Evolutionary conservation across 2,113 vertebrate genomes (phyloP).

Genomic region (Triplophysa siluroides): DNA sequence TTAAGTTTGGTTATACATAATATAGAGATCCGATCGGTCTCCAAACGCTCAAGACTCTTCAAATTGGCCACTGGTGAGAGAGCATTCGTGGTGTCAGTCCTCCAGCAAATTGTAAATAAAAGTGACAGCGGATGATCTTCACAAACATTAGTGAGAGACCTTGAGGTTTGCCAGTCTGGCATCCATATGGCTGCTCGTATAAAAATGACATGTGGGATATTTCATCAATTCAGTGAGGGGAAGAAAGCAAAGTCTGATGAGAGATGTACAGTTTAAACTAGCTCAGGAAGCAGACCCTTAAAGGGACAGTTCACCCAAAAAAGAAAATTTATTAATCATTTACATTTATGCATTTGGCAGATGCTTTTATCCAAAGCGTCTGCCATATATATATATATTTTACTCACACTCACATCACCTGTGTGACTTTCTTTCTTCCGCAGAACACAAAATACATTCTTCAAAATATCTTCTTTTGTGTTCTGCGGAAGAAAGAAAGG

Average conservation of each 20-base stretch:
- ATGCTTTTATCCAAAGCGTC: too few relatives aligned
- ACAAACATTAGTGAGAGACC: not conserved
- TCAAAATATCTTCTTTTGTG: too few relatives aligned
- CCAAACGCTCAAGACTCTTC: not conserved
- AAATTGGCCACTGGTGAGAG: not conserved
- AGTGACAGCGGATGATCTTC: conserved; percentile 21
- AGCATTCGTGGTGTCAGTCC: conserved; percentile 4
- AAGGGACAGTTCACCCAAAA: too few relatives aligned
- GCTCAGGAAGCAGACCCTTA: not conserved
- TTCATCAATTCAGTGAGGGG: not conserved
- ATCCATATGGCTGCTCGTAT: not conserved
- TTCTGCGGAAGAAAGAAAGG: too few relatives aligned
- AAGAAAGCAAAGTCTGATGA: not conserved
- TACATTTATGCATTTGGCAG: too few relatives aligned
- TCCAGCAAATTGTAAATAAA: conserved; percentile 14
- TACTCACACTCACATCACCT: too few relatives aligned
- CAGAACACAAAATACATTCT: too few relatives aligned
- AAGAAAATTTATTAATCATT: too few relatives aligned
- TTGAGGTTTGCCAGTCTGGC: conserved; percentile 5
- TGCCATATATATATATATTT: too few relatives aligned
- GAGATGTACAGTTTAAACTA: not conserved
- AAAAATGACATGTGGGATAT: not conserved
- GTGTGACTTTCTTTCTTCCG: too few relatives aligned
- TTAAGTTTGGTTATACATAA: not conserved
- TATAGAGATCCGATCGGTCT: not conserved